Evolutionary conservation across 1,140 invertebrate genomes (phyloP), one percentile per base, ranked within the genome.

Genomic region (Araneus ventricosus): DNA sequence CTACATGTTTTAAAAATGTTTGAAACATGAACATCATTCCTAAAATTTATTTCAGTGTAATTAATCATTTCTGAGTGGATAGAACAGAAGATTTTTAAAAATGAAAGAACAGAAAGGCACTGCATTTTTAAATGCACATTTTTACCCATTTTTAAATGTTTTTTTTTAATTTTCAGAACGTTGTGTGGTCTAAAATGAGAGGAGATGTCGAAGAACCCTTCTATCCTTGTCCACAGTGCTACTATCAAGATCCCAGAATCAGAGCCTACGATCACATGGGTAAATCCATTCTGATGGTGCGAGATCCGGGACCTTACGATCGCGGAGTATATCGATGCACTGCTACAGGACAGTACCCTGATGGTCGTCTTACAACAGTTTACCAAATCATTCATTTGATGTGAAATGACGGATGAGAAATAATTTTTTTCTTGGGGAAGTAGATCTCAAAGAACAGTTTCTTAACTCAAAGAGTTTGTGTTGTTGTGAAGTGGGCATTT

Each of bases 181-280:
- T 89, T 75, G 88, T 89, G 7, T 89, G 88, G 88, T 89, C 88
- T 2, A 89, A 89, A 20, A 89, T 89, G 88, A n/a, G 45, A 80
- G 88, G 88, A 8, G 70, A 89, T 10, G 79, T 79, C 27, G 88
- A 89, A 24, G 88, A 89, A 59, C 88, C 88, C 39, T 89, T 89
- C 30, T 89, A 79, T 24, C 88, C 88, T 27, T 89, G 88, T 7
- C 70, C 88, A 0, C 88, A 89, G 17, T 89, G 88, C 37, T 92
- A 61, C 30, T 39, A 57, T 45, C 79, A 84, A 34, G 90, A 92
- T 45, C 39, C 79, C 0, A n/a, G 90, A 1, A 85, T 85, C 34
- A 22, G 82, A 20, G 52, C 82, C 3, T 92, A 92, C 27, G 79
- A 92, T n/a, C 90, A 92, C 17, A 63, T 30, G n/a, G 90, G 90